Base-by-base conservation (phyloP, 2,113 vertebrate species). In the Clarias magur region DNA sequence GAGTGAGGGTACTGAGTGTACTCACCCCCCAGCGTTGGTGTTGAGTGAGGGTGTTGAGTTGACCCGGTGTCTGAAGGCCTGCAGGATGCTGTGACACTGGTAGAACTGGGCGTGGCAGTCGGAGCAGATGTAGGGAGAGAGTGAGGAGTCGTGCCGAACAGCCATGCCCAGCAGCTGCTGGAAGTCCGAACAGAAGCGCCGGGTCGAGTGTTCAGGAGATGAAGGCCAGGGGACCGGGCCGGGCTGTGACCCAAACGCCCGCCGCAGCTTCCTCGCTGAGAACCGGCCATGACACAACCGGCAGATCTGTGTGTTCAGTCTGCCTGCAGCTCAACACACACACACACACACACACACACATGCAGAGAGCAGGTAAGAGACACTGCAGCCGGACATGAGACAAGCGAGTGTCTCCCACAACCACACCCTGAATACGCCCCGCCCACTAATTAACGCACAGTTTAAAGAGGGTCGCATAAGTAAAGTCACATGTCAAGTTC, bases 281-380 rank as follows among this genome's bases (percentile, higher is more conserved):
- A 99, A 99, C 93, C 95, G 97, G 0, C 98, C 97, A 0, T 99
- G 98, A 93, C 98, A 99, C 42, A 99, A 96, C 12, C 98, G 97
- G 76, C 98, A 99, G 85, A 96, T 91, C 0, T 95, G 96, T 0
- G 95, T 94, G 87, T 95, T 80, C 78, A 34, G 17, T 59, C 78
- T 80, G 23, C 78, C 78, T 80, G 27, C 78, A 80, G 21, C 54
- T 30, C 54, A 59, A 80, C 56, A 60, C 78, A 80, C 76, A 78
- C 42, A 75, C 73, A 48, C 7, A 48, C 9, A 80, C 56, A 60
- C 78, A 80, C 76, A 78, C 42, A 75, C 73, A 48, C 7, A 48
- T 48, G 48, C 48, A 48, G 48, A 48, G 48, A 48, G 48, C 48
- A 48, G 7, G 34, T 38, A 38, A 38, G 34, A 34, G 34, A 38